These are phyloP conservation scores for Automeris io DNA, from an alignment of 2,888 invertebrate genomes.

Conservation along the genomic window DNA sequence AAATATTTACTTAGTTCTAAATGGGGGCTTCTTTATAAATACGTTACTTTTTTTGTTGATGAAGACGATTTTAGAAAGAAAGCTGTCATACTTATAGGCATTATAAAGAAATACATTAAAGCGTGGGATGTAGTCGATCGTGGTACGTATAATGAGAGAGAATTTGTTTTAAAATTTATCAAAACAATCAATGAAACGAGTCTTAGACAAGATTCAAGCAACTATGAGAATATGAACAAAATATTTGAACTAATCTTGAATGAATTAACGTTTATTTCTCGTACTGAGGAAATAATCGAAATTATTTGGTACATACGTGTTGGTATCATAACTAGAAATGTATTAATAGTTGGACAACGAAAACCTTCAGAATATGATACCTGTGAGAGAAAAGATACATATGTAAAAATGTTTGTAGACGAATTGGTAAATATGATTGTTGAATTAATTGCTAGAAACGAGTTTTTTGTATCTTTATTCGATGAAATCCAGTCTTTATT, in stretches of 20 bases:
- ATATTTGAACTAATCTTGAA: constrained; percentile 24
- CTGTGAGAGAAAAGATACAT: constrained; percentile 1
- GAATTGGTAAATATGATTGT: constrained; percentile 21
- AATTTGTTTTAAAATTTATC: constrained; percentile 20
- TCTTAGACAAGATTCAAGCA: constrained; percentile 4
- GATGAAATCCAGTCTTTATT: not conserved
- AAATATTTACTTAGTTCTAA: constrained; percentile 20
- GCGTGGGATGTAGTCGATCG: constrained; percentile 18
- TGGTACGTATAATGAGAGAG: constrained; percentile 15
- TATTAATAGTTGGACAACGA: not conserved
- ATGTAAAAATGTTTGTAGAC: constrained; percentile 18
- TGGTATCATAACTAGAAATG: constrained; percentile 19
- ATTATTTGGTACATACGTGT: constrained; percentile 29
- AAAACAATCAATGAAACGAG: constrained; percentile 11
- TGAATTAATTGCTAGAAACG: constrained; percentile 18
- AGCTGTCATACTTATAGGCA: constrained; percentile 16
- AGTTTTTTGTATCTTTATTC: not conserved
- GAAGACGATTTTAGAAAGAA: constrained; percentile 16
- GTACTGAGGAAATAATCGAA: constrained; percentile 23
- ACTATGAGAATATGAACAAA: constrained; percentile 12
- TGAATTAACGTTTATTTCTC: constrained; percentile 16
- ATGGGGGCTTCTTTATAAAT: constrained; percentile 27
- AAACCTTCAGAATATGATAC: not conserved
- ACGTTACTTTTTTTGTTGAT: constrained; percentile 16
- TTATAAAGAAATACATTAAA: constrained; percentile 20